phyloP scores from a whole-genome alignment of 30 jellyfish, hydroid and myxozoan species.

The Mastigias papua region DNA sequence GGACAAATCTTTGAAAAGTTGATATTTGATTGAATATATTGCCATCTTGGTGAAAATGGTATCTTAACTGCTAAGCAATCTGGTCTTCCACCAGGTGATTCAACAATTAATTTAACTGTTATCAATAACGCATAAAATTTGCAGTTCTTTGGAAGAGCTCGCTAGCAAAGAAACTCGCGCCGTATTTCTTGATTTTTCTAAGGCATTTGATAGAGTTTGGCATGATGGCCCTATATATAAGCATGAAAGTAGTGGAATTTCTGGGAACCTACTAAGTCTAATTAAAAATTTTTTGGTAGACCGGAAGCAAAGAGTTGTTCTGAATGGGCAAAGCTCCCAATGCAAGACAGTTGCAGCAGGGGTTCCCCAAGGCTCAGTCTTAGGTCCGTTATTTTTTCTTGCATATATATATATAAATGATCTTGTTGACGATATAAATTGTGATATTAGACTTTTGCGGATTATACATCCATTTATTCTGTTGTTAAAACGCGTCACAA shows the following conservation, averaged over 20 bases:
- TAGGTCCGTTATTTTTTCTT: not conserved
- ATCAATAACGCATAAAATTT: not conserved
- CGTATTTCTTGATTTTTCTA: slow-evolving; percentile 22
- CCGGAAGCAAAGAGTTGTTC: slow-evolving; percentile 24
- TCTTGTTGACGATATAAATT: not conserved
- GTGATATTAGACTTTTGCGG: not conserved
- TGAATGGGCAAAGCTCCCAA: slow-evolving; percentile 16
- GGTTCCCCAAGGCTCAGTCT: slow-evolving; percentile 51
- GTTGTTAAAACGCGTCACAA: not conserved
- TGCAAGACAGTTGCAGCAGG: slow-evolving; percentile 28
- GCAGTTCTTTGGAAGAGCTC: not conserved
- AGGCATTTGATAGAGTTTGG: slow-evolving; percentile 47
- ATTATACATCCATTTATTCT: not conserved
- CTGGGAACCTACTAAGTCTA: not conserved
- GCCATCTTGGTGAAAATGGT: slow-evolving; percentile 5
- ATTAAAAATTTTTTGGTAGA: not conserved
- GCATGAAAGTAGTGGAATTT: not conserved
- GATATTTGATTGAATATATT: not conserved
- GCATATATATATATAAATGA: not conserved
- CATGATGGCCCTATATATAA: slow-evolving; percentile 1
- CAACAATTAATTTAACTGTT: no score
- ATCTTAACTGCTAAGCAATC: not conserved
- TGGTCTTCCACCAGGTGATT: no score
- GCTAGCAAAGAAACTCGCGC: slow-evolving; percentile 17
- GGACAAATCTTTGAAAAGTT: not conserved